Evolutionary conservation across 1,140 invertebrate genomes (phyloP).

Genomic region (Neodiprion pinetum): DNA sequence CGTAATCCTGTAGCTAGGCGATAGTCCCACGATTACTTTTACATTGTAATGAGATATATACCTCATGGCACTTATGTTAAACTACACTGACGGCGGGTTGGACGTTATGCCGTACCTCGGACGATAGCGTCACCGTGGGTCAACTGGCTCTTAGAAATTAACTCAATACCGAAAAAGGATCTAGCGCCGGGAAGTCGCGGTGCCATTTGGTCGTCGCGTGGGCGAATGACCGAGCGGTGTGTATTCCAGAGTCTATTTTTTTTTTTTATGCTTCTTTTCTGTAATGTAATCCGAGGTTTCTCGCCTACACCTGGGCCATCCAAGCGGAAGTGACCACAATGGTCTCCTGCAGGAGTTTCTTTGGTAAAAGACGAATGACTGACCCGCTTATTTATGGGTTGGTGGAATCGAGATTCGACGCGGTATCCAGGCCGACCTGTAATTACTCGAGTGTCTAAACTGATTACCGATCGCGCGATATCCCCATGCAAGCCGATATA

Average conservation of each 20-base stretch:
- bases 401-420: neutral
- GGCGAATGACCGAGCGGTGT: neutral
- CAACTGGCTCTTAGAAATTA: too few species aligned
- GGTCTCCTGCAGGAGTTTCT: neutral
- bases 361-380: neutral
- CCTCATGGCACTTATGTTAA: too few species aligned
- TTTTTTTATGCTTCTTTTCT: neutral
- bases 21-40: neutral
- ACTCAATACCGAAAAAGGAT: too few species aligned
- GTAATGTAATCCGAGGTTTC: neutral
- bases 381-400: neutral
- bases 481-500: too few species aligned
- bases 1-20: slow-evolving; percentile 1
- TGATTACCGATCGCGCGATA: too few species aligned
- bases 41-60: neutral
- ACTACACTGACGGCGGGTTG: too few species aligned
- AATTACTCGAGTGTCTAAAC: too few species aligned
- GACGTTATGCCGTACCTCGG: too few species aligned
- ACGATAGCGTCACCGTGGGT: too few species aligned
- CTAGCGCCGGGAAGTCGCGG: too few species aligned
- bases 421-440: too few species aligned
- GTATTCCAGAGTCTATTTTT: neutral
- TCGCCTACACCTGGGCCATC: neutral
- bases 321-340: slow-evolving; percentile 1
- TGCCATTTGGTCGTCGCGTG: neutral